These are phyloP conservation scores for Echiichthys vipera DNA, from an alignment of 2,797 vertebrate genomes.

Conservation along the genomic window DNA sequence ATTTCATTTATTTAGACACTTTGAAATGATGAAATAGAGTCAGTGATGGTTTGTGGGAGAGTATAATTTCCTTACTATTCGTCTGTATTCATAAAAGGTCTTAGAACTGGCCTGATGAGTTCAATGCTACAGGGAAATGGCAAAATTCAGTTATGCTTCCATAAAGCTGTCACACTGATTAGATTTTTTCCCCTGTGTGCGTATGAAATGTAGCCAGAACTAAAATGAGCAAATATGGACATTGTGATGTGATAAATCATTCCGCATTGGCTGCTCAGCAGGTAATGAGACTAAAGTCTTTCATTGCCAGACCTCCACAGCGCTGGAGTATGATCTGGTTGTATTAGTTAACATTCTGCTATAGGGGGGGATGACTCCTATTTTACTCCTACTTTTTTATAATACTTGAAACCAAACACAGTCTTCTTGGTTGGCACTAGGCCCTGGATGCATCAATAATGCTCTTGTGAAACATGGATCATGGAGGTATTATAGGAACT, in stretches of 20 bases:
- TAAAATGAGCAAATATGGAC: neutral
- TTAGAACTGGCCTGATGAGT: constrained; percentile 8
- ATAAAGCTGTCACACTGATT: constrained; percentile 25
- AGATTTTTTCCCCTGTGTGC: constrained; percentile 5
- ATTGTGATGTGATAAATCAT: neutral
- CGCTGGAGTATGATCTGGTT: too few relatives aligned
- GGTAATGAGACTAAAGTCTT: too few relatives aligned
- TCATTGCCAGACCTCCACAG: too few relatives aligned
- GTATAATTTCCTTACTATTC: constrained; percentile 38
- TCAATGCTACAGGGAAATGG: neutral
- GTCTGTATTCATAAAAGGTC: constrained; percentile 13
- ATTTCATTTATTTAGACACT: constrained; percentile 27
- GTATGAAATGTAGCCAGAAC: constrained; percentile 13
- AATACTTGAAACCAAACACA: too few relatives aligned
- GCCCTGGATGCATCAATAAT: too few relatives aligned
- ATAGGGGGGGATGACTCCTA: too few relatives aligned
- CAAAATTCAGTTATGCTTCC: constrained; percentile 24
- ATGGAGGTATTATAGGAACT: too few relatives aligned
- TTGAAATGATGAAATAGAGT: constrained; percentile 26
- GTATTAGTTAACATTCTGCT: too few relatives aligned
- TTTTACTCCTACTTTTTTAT: too few relatives aligned
- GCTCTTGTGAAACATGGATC: too few relatives aligned
- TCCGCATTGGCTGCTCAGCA: constrained; percentile 5
- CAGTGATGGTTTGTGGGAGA: constrained; percentile 5
- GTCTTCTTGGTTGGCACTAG: too few relatives aligned